Evolutionary conservation across 2,113 vertebrate genomes (phyloP), one percentile per base, ranked within the genome.

Genomic region (Osmerus eperlanus): DNA sequence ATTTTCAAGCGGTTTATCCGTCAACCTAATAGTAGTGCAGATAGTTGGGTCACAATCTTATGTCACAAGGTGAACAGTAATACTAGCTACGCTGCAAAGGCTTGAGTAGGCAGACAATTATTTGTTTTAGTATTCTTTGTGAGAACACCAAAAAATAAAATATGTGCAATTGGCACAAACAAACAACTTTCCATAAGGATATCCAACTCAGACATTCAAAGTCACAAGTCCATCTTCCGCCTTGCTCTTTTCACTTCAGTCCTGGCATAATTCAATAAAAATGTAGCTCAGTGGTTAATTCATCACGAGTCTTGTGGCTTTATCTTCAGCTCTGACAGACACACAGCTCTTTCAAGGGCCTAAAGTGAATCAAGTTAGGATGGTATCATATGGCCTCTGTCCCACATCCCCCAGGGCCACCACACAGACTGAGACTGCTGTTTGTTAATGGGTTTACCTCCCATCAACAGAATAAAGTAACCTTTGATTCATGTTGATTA

Each of bases 221-320:
- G 59, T 83, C 78, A 83, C 75, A 83, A 67, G 69, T 60, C 29
- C 23, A 25, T 69, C 54, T 25, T 71, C 61, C 53, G 23, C 28
- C 28, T 56, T 9, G 11, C 41, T 76, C 62, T 56, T 13, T 65
- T 59, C 25, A 71, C 67, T 53, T 25, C 47, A 55, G 41, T 12
- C 66, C 28, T 53, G 23, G 53, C 15, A 29, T 87, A 77, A 87
- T 84, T 78, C 9, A 80, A 87, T 82, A 70, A 67, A 32, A 47
- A 15, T 53, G 51, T 23, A 15, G 56, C 70, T 56, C 21, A 19
- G 25, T 69, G 65, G 70, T 60, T 73, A 74, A 68, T 62, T 67
- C 70, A 55, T 65, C 16, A 63, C 62, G 2, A 52, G 67, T 89
- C 87, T 88, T 74, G 85, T 84, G 89, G 23, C 64, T 73, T 83